Percentiles rank a stretch among this genome's conserved stretches.
phyloP scores from a whole-genome alignment of 1,140 invertebrate species.

The Solenopsis invicta region DNA sequence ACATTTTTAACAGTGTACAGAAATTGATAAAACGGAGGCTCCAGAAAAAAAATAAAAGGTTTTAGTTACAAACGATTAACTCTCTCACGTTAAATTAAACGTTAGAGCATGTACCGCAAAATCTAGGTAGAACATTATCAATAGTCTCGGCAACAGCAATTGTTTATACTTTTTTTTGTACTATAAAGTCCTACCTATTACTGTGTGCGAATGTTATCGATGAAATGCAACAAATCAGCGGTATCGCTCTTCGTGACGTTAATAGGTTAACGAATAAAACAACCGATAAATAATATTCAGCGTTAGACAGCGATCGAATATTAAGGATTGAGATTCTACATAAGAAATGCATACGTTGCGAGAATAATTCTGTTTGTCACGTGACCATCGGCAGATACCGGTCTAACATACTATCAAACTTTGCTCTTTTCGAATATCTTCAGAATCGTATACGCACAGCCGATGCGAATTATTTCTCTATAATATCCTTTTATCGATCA shows the following conservation, averaged over 20 bases:
- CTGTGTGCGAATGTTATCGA: slow-evolving; percentile 59
- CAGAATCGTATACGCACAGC: slow-evolving; percentile 18
- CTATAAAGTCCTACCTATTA: slow-evolving; percentile 38
- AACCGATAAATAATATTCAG: slow-evolving; percentile 31
- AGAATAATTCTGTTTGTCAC: slow-evolving; percentile 54
- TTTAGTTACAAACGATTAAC: slow-evolving; percentile 62
- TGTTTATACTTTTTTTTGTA: slow-evolving; percentile 4
- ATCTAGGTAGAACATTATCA: slow-evolving; percentile 64
- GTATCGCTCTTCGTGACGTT: slow-evolving; percentile 65
- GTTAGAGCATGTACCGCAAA: slow-evolving; percentile 63
- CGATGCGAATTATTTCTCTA: slow-evolving; percentile 12
- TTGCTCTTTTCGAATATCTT: slow-evolving; percentile 32
- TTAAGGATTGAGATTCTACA: slow-evolving; percentile 42
- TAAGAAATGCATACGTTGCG: slow-evolving; percentile 66
- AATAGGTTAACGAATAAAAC: slow-evolving; percentile 55
- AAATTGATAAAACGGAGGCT: slow-evolving; percentile 24
- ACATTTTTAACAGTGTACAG: background rate
- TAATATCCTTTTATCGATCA: slow-evolving; percentile 16
- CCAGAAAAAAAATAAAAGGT: slow-evolving; percentile 11
- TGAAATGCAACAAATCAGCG: slow-evolving; percentile 69
- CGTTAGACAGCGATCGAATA: slow-evolving; percentile 29
- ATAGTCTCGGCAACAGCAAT: slow-evolving; percentile 42
- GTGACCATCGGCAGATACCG: slow-evolving; percentile 14
- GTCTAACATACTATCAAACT: background rate
- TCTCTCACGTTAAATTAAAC: slow-evolving; percentile 55